phyloP scores from a whole-genome alignment of 2,888 invertebrate genomes.

The Volucella bombylans region DNA sequence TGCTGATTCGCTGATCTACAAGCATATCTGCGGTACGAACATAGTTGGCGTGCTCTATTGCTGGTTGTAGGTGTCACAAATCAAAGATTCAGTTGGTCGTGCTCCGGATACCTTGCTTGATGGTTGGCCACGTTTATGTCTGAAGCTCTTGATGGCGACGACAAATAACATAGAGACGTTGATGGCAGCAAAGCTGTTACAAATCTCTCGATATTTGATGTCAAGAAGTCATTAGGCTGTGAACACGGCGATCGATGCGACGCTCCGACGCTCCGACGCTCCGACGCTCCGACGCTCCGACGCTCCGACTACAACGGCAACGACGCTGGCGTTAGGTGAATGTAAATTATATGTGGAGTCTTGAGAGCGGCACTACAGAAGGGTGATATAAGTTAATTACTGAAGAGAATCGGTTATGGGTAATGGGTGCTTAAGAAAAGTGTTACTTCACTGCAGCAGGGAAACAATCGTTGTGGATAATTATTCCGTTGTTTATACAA shows the following conservation, averaged over 20 bases:
- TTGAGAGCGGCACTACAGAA: conserved; percentile 43
- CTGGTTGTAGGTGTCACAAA: conserved; percentile 69
- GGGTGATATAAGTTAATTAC: conserved; percentile 70
- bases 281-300: no score
- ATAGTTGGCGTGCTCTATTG: conserved; percentile 39
- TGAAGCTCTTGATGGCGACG: conserved; percentile 57
- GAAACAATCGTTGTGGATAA: conserved; percentile 55
- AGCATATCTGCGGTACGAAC: background rate
- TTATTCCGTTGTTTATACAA: conserved; percentile 29
- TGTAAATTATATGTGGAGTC: conserved; percentile 52
- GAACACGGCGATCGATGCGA: conserved; percentile 23
- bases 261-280: no score
- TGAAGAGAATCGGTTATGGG: conserved; percentile 65
- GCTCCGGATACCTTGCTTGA: conserved; percentile 41
- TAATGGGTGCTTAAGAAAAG: conserved; percentile 46
- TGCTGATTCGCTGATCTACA: no score
- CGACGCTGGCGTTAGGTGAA: conserved; percentile 25
- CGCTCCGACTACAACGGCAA: no score
- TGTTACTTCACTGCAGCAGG: conserved; percentile 40
- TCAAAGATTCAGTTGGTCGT: conserved; percentile 63
- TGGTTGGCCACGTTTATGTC: conserved; percentile 39
- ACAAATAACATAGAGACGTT: conserved; percentile 67
- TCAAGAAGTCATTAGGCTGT: conserved; percentile 70
- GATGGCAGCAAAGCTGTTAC: conserved; percentile 64
- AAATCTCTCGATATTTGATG: conserved; percentile 72